phyloP scores from a whole-genome alignment of 2,888 invertebrate species.

The Macaria liturata region DNA sequence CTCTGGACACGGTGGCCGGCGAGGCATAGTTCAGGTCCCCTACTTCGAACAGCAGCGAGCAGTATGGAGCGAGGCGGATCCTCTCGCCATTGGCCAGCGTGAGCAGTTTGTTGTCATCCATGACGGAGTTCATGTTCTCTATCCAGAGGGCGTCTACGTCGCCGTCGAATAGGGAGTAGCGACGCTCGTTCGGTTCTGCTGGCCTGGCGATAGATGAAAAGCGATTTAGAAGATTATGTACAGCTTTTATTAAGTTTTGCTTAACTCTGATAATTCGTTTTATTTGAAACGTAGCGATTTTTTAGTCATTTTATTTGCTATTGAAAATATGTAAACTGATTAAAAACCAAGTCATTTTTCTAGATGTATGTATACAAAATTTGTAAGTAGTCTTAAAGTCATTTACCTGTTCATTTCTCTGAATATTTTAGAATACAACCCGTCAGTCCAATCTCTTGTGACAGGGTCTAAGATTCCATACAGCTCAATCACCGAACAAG shows the following conservation, averaged over 20 bases:
- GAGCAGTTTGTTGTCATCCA: conserved; percentile 96
- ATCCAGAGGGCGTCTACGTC: conserved; percentile 98
- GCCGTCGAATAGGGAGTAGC: conserved; percentile 95
- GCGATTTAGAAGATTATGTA: no score
- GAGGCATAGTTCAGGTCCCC: conserved; percentile 95
- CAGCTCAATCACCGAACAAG: conserved; percentile 93
- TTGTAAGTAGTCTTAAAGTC: no score
- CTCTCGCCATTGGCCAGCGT: conserved; percentile 96
- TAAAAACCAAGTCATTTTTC: no score
- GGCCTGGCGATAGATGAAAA: conserved; percentile 75
- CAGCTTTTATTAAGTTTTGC: no score
- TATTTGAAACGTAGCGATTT: no score
- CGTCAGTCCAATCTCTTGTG: conserved; percentile 97
- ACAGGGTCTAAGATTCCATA: conserved; percentile 94
- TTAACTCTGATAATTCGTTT: no score
- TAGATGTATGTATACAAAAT: no score
- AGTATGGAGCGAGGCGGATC: conserved; percentile 91
- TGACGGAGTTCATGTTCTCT: conserved; percentile 98
- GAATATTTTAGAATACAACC: conserved; percentile 94
- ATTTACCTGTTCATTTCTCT: conserved; percentile 92
- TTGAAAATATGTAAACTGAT: no score
- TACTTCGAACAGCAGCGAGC: conserved; percentile 94
- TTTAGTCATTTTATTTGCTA: no score
- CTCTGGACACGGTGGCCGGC: conserved; percentile 95
- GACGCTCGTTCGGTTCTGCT: conserved; percentile 87